phyloP scores from a whole-genome alignment of 2,888 invertebrate genomes.

The Euplagia quadripunctaria region DNA sequence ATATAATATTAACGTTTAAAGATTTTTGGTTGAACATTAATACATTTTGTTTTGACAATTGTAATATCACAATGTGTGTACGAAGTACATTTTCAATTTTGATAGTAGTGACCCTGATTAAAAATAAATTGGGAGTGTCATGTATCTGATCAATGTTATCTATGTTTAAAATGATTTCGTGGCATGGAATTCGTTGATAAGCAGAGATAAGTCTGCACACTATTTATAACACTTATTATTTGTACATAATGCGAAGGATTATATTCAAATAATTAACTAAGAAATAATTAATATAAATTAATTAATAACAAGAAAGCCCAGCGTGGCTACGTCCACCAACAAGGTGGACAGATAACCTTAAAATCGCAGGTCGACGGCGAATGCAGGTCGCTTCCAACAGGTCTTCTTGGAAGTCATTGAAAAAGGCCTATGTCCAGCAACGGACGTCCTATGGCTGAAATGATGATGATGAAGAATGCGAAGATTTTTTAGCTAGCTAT shows the following conservation, averaged over 20 bases:
- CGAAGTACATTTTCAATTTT: background rate
- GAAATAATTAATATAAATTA: background rate
- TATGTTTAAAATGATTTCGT: background rate
- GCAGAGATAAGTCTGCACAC: background rate
- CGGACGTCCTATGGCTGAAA: too few species aligned
- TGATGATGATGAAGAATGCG: too few species aligned
- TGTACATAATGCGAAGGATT: background rate
- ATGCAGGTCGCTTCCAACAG: too few species aligned
- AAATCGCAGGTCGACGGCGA: too few species aligned
- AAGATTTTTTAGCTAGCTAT: too few species aligned
- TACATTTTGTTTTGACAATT: background rate
- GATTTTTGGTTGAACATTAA: too few species aligned
- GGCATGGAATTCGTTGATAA: constrained; percentile 16
- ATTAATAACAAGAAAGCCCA: too few species aligned
- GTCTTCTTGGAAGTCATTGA: too few species aligned
- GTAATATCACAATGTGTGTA: background rate
- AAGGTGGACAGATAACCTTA: too few species aligned
- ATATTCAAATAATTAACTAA: background rate
- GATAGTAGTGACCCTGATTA: background rate
- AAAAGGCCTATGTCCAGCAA: too few species aligned
- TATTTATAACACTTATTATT: background rate
- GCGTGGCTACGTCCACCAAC: too few species aligned
- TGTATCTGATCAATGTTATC: constrained; percentile 6
- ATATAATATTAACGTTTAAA: background rate
- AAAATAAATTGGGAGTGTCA: constrained; percentile 3